Evolutionary conservation across 2,113 vertebrate genomes (phyloP), one percentile per base, ranked within the genome.

Genomic region (Illadopsis cleaveri): DNA sequence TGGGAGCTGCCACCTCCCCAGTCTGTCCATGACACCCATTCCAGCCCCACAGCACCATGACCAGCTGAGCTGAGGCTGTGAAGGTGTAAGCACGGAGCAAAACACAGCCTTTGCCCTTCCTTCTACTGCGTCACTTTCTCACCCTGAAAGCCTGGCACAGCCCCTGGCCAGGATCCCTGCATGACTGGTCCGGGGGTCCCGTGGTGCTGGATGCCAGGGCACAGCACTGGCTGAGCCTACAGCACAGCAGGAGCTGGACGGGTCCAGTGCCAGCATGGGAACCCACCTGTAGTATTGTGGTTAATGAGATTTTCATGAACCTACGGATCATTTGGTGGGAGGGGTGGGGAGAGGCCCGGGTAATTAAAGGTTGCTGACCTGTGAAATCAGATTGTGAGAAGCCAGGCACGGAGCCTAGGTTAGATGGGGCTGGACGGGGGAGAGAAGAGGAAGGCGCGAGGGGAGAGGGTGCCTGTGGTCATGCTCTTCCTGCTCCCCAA

Each of bases 361-460:
- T 96, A 96, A 97, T 96, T 96, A 93, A 97, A 94, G 93, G 92
- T 94, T 97, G 94, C 80, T 96, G 97, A 97, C 94, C 95, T 96
- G 97, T 95, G 96, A 97, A 98, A 97, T 96, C 83, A 93, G 65
- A 84, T 45, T 89, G 90, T 28, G 71, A 82, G 44, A 65, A 65
- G 57, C 31, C 2, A 10, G 30, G 56, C 13, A 6, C 1, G 0
- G 56, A 14, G 40, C 44, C 5, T 14, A 37, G 37, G 24, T 48
- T 31, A 38, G 30, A 24, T 22, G 25, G 8, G 38, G 65, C 22
- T 38, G 22, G 45, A 68, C 24, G 0, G 1, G 17, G 53, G 61
- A 60, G 33, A 37, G 62, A 68, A 68, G 38, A 38, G 35, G 19
- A 64, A 62, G 11, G 17, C 45, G 75, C 13, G 16, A 50, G 57